Evolutionary conservation across 2,797 vertebrate species (phyloP), one percentile per base, ranked within the genome.

Genomic region (Enteromius mattozi): DNA sequence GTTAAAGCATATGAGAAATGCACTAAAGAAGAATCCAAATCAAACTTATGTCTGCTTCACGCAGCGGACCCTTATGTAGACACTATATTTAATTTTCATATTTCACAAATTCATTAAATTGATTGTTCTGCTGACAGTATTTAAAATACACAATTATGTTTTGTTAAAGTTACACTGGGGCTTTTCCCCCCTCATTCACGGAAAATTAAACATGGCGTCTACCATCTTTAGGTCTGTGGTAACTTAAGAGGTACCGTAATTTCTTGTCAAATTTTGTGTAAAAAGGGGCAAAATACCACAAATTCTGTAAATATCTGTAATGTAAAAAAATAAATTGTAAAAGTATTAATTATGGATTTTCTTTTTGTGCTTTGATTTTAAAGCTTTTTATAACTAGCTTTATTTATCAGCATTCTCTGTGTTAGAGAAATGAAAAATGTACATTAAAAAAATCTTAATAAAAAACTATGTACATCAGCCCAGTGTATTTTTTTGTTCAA

Each of bases 371-470:
- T 92, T 93, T 93, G 72, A 85, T 78, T 27, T 68, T 91, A 78
- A 83, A 87, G 88, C 87, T 90, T 94, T 95, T 95, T 96, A 92
- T 96, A 96, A 89, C 83, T 71, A 86, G 92, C 94, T 96, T 96
- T 97, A 98, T 98, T 97, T 98, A 98, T 97, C 96, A 89, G 92
- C 87, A 91, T 89, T 93, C 71, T 92, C 92, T 93, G 92, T 92
- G 95, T 94, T 83, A 77, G 72, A 90, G 87, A 89, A 90, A 74
- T 78, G 75, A 89, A 56, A 90, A 89, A 69, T 91, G 92, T 91
- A 95, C 93, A 95, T 95, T 94, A 14, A 37, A 81, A 89, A 89
- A 89, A 87, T 47, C 88, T 89, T 92, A 97, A 96, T 97, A 97
- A 97, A 97, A 94, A 90, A 89, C 71, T 86, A 56, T 90, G 27